phyloP scores from a whole-genome alignment of 1,140 invertebrate genomes.

The Araneus ventricosus region DNA sequence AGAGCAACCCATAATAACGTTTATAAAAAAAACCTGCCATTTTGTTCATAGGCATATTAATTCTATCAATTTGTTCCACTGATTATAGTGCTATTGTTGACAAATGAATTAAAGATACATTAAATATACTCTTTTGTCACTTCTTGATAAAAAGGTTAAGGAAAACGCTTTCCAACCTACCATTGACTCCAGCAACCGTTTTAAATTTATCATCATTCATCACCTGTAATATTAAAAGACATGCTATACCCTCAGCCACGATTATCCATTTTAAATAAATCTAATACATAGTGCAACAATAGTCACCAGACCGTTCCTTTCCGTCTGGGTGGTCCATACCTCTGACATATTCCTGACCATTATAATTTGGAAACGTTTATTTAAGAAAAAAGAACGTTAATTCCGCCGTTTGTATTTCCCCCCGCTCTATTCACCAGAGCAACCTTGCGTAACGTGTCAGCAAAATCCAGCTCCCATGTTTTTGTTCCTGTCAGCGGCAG shows the following conservation, averaged over 20 bases:
- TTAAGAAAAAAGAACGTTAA: conserved; percentile 36
- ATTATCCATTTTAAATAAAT: not conserved
- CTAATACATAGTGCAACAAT: not conserved
- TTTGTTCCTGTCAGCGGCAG: not conserved
- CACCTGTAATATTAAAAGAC: not conserved
- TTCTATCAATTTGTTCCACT: no score
- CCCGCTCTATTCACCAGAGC: not conserved
- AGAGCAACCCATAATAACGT: no score
- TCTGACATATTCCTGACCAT: conserved; percentile 13
- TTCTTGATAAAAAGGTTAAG: no score
- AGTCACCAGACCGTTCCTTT: not conserved
- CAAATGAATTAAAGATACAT: no score
- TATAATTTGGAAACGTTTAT: conserved; percentile 29
- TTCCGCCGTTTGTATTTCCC: not conserved
- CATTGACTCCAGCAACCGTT: not conserved
- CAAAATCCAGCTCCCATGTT: not conserved
- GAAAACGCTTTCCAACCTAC: not conserved
- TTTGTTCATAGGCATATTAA: no score
- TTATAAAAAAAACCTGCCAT: no score
- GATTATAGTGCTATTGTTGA: no score
- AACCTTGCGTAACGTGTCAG: conserved; percentile 16
- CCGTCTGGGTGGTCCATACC: conserved; percentile 1
- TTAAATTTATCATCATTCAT: conserved; percentile 1
- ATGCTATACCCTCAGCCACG: not conserved
- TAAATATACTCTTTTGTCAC: no score